Evolutionary conservation across 2,797 vertebrate species (phyloP).

Genomic region (Enteromius paludinosus): DNA sequence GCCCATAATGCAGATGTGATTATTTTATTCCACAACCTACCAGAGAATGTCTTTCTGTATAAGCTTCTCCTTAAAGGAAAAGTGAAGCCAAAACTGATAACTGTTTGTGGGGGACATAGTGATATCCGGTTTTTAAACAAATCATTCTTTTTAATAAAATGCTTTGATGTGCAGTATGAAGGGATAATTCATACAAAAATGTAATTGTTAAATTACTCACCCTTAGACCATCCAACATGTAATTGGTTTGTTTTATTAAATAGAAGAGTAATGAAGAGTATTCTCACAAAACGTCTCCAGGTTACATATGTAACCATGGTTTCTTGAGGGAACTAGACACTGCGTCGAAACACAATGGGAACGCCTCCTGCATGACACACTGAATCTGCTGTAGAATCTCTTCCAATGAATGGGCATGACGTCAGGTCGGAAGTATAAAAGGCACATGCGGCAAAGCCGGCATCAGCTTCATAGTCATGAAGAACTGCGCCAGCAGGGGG

Average conservation of each 20-base stretch:
- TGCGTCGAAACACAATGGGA: too few relatives aligned
- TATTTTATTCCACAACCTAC: constrained; percentile 9
- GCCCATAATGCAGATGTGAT: constrained; percentile 33
- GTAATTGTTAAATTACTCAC: not conserved
- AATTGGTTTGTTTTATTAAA: not conserved
- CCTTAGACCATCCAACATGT: not conserved
- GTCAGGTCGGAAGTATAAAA: too few relatives aligned
- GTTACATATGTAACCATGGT: too few relatives aligned
- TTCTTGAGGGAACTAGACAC: too few relatives aligned
- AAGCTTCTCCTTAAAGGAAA: not conserved
- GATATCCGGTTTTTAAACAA: not conserved
- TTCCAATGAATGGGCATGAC: too few relatives aligned
- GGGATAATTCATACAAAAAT: not conserved
- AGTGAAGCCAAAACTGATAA: not conserved
- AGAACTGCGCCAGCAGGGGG: too few relatives aligned
- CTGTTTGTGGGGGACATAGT: not conserved
- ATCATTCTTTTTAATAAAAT: not conserved
- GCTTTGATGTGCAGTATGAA: not conserved
- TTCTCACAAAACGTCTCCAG: too few relatives aligned
- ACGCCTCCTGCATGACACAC: too few relatives aligned
- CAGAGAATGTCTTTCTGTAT: not conserved
- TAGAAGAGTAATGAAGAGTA: not conserved
- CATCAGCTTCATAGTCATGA: too few relatives aligned
- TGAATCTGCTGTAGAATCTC: too few relatives aligned
- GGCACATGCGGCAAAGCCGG: too few relatives aligned